Percentiles rank a stretch among this genome's conserved stretches.
These are phyloP conservation scores for Tragulus kanchil DNA, from an alignment of 2,113 vertebrate genomes.

Conservation along the genomic window DNA sequence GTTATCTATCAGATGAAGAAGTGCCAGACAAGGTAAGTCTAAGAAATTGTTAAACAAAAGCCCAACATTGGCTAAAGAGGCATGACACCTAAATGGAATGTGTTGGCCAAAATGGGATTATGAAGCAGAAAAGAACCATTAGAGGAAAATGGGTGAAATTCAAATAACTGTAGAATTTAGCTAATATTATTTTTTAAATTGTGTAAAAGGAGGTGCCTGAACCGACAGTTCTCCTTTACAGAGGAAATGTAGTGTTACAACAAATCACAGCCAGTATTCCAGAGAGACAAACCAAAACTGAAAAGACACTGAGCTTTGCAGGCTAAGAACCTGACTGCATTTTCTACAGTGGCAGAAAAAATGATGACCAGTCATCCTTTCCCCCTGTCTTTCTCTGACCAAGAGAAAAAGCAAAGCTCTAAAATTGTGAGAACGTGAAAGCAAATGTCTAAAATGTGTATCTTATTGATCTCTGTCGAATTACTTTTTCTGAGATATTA, in stretches of 20 bases:
- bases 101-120: background rate
- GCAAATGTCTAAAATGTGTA: background rate
- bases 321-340: background rate
- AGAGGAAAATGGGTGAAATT: background rate
- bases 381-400: background rate
- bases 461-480: background rate
- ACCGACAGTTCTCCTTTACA: background rate
- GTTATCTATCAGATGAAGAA: background rate
- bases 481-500: background rate
- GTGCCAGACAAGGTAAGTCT: background rate
- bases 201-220: background rate
- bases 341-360: background rate
- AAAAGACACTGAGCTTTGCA: background rate
- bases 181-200: background rate
- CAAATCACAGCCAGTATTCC: background rate
- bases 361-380: background rate
- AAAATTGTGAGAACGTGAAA: background rate
- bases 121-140: background rate
- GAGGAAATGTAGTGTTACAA: background rate
- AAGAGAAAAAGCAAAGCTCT: background rate
- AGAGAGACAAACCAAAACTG: background rate
- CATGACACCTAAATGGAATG: background rate
- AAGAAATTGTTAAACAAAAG: background rate
- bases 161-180: background rate
- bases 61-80: background rate